Base-by-base conservation (phyloP, 2,888 invertebrate species). In the Callyntrura guangdongensis region DNA sequence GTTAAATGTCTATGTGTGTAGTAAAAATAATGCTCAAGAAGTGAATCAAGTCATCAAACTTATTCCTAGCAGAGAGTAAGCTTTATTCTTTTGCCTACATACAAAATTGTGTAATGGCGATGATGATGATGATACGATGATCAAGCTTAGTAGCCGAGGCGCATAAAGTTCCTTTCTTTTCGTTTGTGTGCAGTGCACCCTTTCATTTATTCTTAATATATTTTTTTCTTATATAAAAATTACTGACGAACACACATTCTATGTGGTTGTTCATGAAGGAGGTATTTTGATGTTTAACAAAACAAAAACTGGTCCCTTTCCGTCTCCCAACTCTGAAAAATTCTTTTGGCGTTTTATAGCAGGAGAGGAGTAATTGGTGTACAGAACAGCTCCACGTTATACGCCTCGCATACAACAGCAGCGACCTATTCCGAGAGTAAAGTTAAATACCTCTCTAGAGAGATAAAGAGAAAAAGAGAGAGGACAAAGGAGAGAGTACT, bases 271-370 rank as follows among this genome's bases (percentile, higher is more conserved):
- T 6, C 45, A 22, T 77, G 20, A 82, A 45, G 36, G n/a, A 5
- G 27, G 20, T 20, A 49, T 27, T 36, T n/a, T 22, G 27, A 74
- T 72, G 27, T 72, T 72, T 14, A 64, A 61, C 56, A 22, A 36
- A 36, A 85, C 12, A 53, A 56, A 85, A 72, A 72, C 45, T 90
- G 90, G 90, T 86, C 90, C 90, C 90, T 83, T 90, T 90, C 90
- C 90, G 90, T 90, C 90, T 90, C 90, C 90, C 90, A 90, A 22
- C 81, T 81, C 86, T 74, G 27, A 79, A 56, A 27, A 56, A 79
- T 79, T 79, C 79, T 56, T n/a, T 53, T 25, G 27, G 61, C 12
- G 12, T 59, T 36, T 36, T 67, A 27, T 27, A 11, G 25, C 61
- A 9, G 22, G 36, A 2, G 36, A 36, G 25, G 14, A 64, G 59